Evolutionary conservation across 2,888 invertebrate genomes (phyloP).

Genomic region (Piscicola geometra): DNA sequence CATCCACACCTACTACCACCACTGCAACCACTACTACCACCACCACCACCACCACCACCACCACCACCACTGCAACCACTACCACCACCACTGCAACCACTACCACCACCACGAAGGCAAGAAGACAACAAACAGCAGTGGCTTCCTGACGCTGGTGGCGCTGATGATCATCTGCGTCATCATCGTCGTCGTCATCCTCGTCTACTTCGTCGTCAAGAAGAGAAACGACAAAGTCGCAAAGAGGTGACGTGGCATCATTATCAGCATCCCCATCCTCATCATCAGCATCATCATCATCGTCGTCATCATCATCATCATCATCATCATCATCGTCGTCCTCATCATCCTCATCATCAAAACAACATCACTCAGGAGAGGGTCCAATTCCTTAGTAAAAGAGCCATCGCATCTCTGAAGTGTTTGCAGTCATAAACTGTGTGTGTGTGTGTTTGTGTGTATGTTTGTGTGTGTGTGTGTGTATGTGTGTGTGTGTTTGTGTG

Average conservation of each 20-base stretch:
- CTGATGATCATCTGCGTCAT: background rate
- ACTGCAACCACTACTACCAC: too few species aligned
- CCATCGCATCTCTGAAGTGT: background rate
- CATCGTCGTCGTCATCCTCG: slow-evolving; percentile 13
- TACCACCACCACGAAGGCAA: background rate
- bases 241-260: background rate
- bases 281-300: background rate
- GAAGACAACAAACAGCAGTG: background rate
- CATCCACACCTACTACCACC: too few species aligned
- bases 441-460: slow-evolving; percentile 29
- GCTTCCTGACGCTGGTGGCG: background rate
- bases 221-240: background rate
- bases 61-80: too few species aligned
- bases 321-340: background rate
- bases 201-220: slow-evolving; percentile 4
- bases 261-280: background rate
- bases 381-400: background rate
- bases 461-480: slow-evolving; percentile 33
- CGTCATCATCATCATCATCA: background rate
- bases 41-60: too few species aligned
- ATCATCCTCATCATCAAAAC: background rate
- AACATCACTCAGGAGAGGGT: background rate
- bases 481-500: slow-evolving; percentile 35
- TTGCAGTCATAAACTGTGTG: background rate
- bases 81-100: too few species aligned